Conservation (phyloP, 1,140 invertebrate species). For the Orius laevigatus region DNA sequence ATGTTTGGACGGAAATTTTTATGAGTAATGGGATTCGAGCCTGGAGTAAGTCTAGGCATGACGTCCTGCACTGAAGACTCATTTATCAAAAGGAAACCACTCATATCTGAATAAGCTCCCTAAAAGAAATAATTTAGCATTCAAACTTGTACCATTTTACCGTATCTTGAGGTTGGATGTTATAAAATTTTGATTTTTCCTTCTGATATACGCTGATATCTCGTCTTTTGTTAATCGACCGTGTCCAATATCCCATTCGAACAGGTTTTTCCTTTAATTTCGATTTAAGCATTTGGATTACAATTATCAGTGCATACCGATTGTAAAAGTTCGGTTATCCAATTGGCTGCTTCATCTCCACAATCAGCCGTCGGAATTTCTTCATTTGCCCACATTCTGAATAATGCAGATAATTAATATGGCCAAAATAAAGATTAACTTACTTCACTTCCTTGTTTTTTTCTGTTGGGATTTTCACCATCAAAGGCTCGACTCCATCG, state of each 20-base stretch:
- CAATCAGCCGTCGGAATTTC: slow-evolving; percentile 37
- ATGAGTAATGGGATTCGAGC: slow-evolving; percentile 29
- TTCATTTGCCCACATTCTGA: slow-evolving; percentile 21
- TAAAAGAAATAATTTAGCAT: slow-evolving; percentile 21
- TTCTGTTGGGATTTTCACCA: slow-evolving; percentile 4
- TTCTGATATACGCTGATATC: background rate
- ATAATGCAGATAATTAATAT: slow-evolving; percentile 6
- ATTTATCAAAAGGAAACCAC: slow-evolving; percentile 41
- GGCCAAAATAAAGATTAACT: background rate
- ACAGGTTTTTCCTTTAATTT: slow-evolving; percentile 23
- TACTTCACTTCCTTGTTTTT: background rate
- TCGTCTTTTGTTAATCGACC: slow-evolving; percentile 17
- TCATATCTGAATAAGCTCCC: slow-evolving; percentile 41
- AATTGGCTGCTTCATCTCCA: slow-evolving; percentile 39
- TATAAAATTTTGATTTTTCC: slow-evolving; percentile 19
- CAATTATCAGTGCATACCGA: slow-evolving; percentile 29
- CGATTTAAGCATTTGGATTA: slow-evolving; percentile 17
- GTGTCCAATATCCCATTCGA: slow-evolving; percentile 37
- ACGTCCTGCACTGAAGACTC: slow-evolving; percentile 43
- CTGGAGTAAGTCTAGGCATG: slow-evolving; percentile 31
- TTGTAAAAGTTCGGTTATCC: slow-evolving; percentile 40
- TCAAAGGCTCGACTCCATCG: slow-evolving; percentile 1
- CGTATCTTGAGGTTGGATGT: slow-evolving; percentile 21
- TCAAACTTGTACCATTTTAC: slow-evolving; percentile 21
- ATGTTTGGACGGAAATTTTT: slow-evolving; percentile 50